Percentiles rank a stretch among this genome's conserved stretches.
phyloP scores from a whole-genome alignment of 2,888 invertebrate genomes.

The Cremastinae sp. region DNA sequence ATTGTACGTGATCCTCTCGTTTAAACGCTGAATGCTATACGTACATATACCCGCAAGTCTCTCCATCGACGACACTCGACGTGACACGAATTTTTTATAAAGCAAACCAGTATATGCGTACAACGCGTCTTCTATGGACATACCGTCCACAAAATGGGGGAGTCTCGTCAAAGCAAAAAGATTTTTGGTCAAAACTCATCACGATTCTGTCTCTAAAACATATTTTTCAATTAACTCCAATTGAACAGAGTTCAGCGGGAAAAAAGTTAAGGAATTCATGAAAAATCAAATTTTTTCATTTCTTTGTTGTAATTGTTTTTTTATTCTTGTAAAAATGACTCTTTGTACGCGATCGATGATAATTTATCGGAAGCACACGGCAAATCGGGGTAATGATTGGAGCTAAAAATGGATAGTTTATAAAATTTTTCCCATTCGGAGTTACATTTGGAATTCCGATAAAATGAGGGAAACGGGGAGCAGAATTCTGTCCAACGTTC shows the following conservation, averaged over 20 bases:
- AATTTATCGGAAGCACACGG: constrained; percentile 10
- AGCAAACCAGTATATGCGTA: constrained; percentile 22
- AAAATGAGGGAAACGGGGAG: constrained; percentile 28
- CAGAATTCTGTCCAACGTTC: constrained; percentile 10
- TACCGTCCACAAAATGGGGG: constrained; percentile 3
- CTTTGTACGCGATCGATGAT: neutral
- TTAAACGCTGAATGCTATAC: constrained; percentile 31
- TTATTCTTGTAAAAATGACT: neutral
- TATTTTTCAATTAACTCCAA: constrained; percentile 19
- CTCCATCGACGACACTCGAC: constrained; percentile 47
- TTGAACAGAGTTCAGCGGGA: neutral
- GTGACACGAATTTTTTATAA: constrained; percentile 54
- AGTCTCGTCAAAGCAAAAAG: constrained; percentile 10
- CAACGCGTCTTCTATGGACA: neutral
- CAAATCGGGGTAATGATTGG: constrained; percentile 7
- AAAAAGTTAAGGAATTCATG: neutral
- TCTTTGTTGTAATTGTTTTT: neutral
- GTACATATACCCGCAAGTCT: constrained; percentile 48
- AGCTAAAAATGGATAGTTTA: constrained; percentile 6
- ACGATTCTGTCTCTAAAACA: constrained; percentile 15
- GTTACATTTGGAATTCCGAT: neutral
- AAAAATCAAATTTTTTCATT: neutral
- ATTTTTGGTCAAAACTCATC: constrained; percentile 41
- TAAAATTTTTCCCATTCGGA: neutral
- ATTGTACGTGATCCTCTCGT: constrained; percentile 55